Base-by-base conservation (phyloP, 2,797 vertebrate genomes). In the Scarus forsteni region DNA sequence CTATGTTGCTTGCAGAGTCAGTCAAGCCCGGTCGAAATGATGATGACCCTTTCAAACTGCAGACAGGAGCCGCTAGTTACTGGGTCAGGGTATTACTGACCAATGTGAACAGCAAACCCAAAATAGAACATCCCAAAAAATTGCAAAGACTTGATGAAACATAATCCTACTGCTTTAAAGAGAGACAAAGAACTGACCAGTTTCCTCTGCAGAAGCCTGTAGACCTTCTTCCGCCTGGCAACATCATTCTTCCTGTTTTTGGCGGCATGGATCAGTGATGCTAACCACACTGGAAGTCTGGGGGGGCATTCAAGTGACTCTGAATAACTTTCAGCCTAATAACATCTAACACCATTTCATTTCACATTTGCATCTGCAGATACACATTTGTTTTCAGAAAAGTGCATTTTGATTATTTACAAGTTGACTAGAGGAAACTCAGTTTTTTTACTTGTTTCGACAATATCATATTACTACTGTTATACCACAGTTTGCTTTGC, bases 201-300 rank as follows among this genome's bases (percentile, higher is more conserved):
- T 55, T 80, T 93, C 42, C 83, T 85, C 14, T 93, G 92, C 68
- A 95, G 88, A 3, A 94, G 87, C 53, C 88, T 92, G 77, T 94
- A 95, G 19, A 78, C 69, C 61, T 90, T 94, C 66, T 74, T 94
- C 0, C 94, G 81, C 14, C 92, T 83, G 2, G 85, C 77, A 0
- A 7, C 68, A 77, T 94, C 93, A 19, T 55, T 85, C 57, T 57
- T 86, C 51, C 88, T 73, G 10, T 67, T 66, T 49, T 78, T 86
- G 48, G 93, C 93, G 4, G 77, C 49, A 0, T 69, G 79, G 3
- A 95, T 86, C 61, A 94, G 63, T 36, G 92, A 80, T 16, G 91
- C 91, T 13, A 95, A 85, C 93, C 94, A 95, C 27, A 75, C 78
- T 42, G 94, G 94, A 61, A 94, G 80, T 52, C 94, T 95, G 68